Conservation (phyloP, 2,888 invertebrate species). For the Mesorhabditis sp. region DNA sequence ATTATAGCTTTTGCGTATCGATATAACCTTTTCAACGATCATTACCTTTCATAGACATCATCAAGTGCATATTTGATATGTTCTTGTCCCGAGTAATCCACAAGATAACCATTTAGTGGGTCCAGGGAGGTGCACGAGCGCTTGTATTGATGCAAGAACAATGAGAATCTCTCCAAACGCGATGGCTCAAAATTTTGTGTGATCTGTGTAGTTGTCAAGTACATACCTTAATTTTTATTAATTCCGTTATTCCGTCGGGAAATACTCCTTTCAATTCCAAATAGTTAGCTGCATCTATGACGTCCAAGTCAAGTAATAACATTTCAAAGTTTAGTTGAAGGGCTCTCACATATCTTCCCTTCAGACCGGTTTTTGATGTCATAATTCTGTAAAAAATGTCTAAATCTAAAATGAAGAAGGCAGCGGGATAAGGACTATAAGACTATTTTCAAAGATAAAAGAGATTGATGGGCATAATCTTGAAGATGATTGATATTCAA, state of each 20-base stretch:
- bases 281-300: neutral
- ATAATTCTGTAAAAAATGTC: neutral
- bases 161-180: neutral
- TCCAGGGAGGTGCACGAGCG: neutral
- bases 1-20: no score
- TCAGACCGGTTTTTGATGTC: neutral
- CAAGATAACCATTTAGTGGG: neutral
- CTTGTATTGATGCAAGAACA: neutral
- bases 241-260: neutral
- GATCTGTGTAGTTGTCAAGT: neutral
- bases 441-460: no score
- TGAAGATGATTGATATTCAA: no score
- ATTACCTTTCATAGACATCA: neutral
- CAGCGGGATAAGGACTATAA: no score
- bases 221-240: neutral
- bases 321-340: neutral
- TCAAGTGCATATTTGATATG: neutral
- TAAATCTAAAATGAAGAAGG: neutral
- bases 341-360: neutral
- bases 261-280: neutral
- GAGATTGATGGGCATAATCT: no score
- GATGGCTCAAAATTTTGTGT: neutral
- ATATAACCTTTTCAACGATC: no score
- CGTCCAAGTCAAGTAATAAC: conserved; percentile 1
- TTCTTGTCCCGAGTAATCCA: neutral